phyloP scores from a whole-genome alignment of 2,888 invertebrate genomes.

The Tetanocera ferruginea region DNA sequence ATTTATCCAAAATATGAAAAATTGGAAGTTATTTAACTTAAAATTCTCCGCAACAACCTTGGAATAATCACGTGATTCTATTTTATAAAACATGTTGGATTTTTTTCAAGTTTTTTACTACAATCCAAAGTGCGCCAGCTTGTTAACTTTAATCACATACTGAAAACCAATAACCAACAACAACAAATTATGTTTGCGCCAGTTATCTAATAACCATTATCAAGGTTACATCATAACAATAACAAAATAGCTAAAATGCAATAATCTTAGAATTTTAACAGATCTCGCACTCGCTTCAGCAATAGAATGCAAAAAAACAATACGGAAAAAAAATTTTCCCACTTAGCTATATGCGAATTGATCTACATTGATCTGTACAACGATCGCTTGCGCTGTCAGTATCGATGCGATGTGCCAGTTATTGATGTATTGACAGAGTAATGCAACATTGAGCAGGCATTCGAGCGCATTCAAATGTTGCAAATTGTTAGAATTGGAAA shows the following conservation, averaged over 20 bases:
- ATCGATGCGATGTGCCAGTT: neutral
- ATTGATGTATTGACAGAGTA: constrained; percentile 45
- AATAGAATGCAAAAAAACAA: neutral
- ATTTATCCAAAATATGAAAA: no score
- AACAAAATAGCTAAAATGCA: neutral
- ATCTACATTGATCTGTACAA: neutral
- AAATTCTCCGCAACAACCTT: neutral
- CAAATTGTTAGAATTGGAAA: neutral
- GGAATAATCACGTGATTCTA: neutral
- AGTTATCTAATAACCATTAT: constrained; percentile 61
- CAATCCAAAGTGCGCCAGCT: neutral
- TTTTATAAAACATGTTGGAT: neutral
- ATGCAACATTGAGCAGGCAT: constrained; percentile 55
- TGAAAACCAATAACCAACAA: neutral
- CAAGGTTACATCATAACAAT: constrained; percentile 53
- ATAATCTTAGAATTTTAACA: neutral
- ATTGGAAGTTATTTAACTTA: neutral
- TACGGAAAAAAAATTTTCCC: neutral
- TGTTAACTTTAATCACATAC: neutral
- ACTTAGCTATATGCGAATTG: neutral
- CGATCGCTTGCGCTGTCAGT: neutral
- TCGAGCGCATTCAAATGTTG: constrained; percentile 16
- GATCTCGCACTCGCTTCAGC: neutral
- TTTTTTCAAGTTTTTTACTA: neutral
- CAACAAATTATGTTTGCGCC: constrained; percentile 11